A percentile compares a stretch with the other conserved stretches of the same genome.
phyloP scores from a whole-genome alignment of 2,888 invertebrate genomes.

The Choristoneura rosaceana region DNA sequence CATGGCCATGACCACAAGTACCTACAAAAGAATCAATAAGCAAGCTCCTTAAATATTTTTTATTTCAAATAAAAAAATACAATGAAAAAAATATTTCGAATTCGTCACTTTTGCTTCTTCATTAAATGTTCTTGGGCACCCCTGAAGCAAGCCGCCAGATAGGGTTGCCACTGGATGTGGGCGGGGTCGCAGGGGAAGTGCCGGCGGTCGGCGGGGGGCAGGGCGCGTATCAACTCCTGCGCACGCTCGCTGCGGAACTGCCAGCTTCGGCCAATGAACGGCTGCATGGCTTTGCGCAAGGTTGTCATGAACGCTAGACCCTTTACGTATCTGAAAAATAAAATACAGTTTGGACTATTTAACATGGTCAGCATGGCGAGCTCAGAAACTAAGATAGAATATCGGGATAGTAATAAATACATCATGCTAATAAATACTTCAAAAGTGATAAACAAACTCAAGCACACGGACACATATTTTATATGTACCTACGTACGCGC shows the following conservation, averaged over 20 bases:
- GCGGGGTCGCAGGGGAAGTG: constrained; percentile 17
- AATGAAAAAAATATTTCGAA: too few relatives aligned
- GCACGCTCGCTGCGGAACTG: constrained; percentile 2
- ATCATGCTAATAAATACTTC: too few relatives aligned
- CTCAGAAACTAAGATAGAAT: too few relatives aligned
- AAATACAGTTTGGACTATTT: neutral
- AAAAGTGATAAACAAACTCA: too few relatives aligned
- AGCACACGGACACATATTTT: too few relatives aligned
- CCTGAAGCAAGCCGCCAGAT: neutral
- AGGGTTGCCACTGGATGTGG: neutral
- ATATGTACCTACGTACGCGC: too few relatives aligned
- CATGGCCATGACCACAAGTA: too few relatives aligned
- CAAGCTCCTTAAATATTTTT: too few relatives aligned
- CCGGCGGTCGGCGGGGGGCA: neutral
- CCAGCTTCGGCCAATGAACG: neutral
- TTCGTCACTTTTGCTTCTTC: neutral
- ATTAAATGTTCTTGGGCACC: neutral
- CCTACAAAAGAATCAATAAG: too few relatives aligned
- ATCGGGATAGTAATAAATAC: too few relatives aligned
- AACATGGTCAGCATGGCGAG: too few relatives aligned
- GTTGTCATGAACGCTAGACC: neutral
- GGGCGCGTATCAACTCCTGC: neutral
- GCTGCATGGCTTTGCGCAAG: neutral
- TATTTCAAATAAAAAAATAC: too few relatives aligned
- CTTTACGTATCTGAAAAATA: constrained; percentile 6